Evolutionary conservation across 2,113 vertebrate species (phyloP), one percentile per base, ranked within the genome.

Genomic region (Brachionichthys hirsutus): DNA sequence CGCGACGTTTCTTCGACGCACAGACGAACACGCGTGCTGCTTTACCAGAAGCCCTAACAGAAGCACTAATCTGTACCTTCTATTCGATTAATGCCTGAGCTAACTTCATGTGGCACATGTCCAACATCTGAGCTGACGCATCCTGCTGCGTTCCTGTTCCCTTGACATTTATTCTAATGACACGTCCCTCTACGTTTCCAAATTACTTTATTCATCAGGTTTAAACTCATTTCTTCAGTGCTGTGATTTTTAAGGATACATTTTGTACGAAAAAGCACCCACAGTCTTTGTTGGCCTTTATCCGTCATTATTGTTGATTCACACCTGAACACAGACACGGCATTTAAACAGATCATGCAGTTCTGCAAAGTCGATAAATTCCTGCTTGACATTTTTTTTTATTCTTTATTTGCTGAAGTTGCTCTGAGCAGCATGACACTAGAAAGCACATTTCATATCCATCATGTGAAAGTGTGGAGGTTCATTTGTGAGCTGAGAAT

Each of bases 291-390:
- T 17, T 72, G 74, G 53, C 54, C 51, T 44, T 62, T 75, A 67
- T 74, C 56, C 74, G 63, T 80, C 82, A 77, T 82, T 81, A 79
- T 67, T 68, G 62, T 70, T 83, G 64, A 53, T 73, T 50, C 73
- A 40, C 77, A 81, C 69, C 70, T 75, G 24, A 77, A 75, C 72
- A 60, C 49, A 77, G 70, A 74, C 14, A 42, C 47, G 40, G 51
- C 52, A 49, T 44, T 30, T 30, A 30, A 44, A 2, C 24, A 30
- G 8, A 30, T 30, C 5, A 30, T 30, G 3, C 3, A 30, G 24
- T 30, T 30, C 24, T 30, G 24, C 8, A 1, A 30, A 30, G 24
- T 30, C 3, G 24, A 2, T 30, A 30, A 2, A 30, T 30, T 30
- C 24, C 24, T 30, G 5, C 24, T 30, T 30, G 4, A 30, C 24